Conservation (phyloP, 2,797 vertebrate genomes). For the Antennarius maculatus region DNA sequence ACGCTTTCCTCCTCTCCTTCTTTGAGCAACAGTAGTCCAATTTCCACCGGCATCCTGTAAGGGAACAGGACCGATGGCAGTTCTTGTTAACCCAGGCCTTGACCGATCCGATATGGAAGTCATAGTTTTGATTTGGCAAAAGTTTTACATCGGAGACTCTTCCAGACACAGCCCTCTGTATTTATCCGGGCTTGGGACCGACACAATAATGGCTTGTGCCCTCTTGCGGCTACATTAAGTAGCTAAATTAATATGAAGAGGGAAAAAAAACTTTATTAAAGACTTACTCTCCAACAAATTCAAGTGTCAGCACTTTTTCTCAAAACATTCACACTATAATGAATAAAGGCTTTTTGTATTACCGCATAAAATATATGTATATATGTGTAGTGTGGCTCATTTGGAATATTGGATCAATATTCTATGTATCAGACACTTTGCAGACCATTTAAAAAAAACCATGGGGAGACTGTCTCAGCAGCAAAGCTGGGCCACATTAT, state of each 20-base stretch:
- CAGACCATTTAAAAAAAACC: conserved; percentile 79
- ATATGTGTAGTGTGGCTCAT: conserved; percentile 58
- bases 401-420: conserved; percentile 74
- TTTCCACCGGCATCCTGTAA: too few relatives aligned
- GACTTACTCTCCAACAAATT: not conserved
- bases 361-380: conserved; percentile 55
- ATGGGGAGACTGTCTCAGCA: conserved; percentile 57
- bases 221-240: too few relatives aligned
- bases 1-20: too few relatives aligned
- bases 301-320: conserved; percentile 36
- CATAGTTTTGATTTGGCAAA: too few relatives aligned
- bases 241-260: not conserved
- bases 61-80: too few relatives aligned
- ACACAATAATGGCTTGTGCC: too few relatives aligned
- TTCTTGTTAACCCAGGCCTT: too few relatives aligned
- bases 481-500: conserved; percentile 71
- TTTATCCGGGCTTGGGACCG: too few relatives aligned
- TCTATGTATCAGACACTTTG: conserved; percentile 73
- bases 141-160: too few relatives aligned
- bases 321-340: conserved; percentile 40
- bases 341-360: conserved; percentile 65
- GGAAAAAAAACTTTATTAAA: conserved; percentile 30
- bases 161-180: too few relatives aligned
- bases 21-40: too few relatives aligned
- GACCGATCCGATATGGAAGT: too few relatives aligned